These are phyloP conservation scores for Phalera bucephala DNA, from an alignment of 2,888 invertebrate species.

Conservation along the genomic window DNA sequence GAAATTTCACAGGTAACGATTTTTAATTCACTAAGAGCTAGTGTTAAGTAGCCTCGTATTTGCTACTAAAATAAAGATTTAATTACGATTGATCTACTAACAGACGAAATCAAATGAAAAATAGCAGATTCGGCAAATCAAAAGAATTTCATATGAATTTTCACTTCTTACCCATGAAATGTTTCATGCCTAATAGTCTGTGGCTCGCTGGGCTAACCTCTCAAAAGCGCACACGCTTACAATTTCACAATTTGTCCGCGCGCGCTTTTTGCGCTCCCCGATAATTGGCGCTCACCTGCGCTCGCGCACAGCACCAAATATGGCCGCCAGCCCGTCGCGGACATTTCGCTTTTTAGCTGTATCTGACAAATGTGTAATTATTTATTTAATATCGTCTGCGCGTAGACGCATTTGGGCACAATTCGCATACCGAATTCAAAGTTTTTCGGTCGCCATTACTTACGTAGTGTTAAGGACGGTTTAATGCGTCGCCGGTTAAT, in stretches of 20 bases:
- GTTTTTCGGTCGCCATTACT: constrained; percentile 56
- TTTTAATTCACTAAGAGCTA: no score
- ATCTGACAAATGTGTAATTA: constrained; percentile 83
- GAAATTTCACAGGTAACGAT: no score
- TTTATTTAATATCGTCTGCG: constrained; percentile 77
- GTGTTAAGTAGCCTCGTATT: no score
- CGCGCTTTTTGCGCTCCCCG: constrained; percentile 69
- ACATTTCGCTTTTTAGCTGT: constrained; percentile 74
- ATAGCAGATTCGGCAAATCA: no score
- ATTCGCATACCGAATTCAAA: constrained; percentile 66
- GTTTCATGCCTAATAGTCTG: background rate
- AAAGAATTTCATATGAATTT: no score
- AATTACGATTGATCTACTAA: no score
- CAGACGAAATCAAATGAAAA: no score
- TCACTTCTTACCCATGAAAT: no score
- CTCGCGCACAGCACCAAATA: constrained; percentile 62
- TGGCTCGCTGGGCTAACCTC: constrained; percentile 31
- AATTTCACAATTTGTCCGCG: constrained; percentile 81
- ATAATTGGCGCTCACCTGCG: constrained; percentile 79
- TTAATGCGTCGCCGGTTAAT: constrained; percentile 41
- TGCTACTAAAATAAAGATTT: no score
- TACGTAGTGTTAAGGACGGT: constrained; percentile 46
- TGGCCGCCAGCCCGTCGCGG: constrained; percentile 58
- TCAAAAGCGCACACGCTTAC: constrained; percentile 46
- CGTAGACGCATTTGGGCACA: constrained; percentile 69